phyloP scores from a whole-genome alignment of 2,113 vertebrate genomes.

The Rhadina sibilatrix region DNA sequence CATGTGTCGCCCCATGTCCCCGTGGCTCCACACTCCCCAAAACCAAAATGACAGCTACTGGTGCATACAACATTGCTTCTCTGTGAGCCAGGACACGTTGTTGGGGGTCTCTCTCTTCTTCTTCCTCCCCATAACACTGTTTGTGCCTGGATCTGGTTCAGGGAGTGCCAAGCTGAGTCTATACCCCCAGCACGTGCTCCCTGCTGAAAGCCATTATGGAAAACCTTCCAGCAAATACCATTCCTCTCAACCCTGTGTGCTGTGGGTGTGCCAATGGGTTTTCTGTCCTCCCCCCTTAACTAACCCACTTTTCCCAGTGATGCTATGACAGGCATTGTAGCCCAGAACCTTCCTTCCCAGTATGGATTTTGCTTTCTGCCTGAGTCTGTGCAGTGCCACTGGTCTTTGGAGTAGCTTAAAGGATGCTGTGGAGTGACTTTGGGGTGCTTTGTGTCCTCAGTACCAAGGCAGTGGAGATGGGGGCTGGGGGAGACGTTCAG shows the following conservation, averaged over 20 bases:
- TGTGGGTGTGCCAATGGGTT: neutral
- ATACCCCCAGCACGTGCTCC: accelerated
- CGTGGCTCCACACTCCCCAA: accelerated
- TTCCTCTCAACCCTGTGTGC: neutral
- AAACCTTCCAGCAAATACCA: neutral
- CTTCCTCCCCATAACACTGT: neutral
- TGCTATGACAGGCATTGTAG: neutral
- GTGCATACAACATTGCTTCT: accelerated
- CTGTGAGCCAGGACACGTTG: accelerated
- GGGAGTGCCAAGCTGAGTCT: neutral
- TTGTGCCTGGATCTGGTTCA: neutral
- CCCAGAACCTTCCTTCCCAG: neutral
- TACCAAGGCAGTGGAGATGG: accelerated
- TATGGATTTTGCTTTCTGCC: conserved; percentile 35
- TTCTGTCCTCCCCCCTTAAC: neutral
- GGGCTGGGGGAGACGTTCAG: accelerated
- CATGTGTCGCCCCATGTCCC: neutral
- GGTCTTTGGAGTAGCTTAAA: neutral
- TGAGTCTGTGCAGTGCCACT: neutral
- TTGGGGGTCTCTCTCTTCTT: neutral
- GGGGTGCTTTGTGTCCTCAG: neutral
- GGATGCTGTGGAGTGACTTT: neutral
- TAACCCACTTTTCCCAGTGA: neutral
- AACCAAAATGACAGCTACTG: neutral
- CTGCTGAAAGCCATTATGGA: neutral